Conservation (phyloP, 2,797 vertebrate genomes). For the Fringilla coelebs region DNA sequence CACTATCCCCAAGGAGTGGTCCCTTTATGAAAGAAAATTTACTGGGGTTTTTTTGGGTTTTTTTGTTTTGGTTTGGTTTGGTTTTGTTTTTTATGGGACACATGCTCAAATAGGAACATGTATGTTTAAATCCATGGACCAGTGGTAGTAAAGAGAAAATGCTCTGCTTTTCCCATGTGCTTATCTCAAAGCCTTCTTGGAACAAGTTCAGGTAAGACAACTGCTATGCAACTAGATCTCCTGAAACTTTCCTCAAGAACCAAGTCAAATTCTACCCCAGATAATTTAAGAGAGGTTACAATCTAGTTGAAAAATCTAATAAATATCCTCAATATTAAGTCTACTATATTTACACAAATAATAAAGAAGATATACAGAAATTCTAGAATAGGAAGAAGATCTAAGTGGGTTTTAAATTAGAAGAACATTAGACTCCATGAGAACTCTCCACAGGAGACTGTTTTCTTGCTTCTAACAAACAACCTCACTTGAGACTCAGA, state of each 20-base stretch:
- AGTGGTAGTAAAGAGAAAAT: not conserved
- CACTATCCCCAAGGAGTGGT: not conserved
- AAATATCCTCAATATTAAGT: not conserved
- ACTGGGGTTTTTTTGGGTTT: too few species aligned
- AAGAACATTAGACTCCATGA: not conserved
- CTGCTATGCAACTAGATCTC: not conserved
- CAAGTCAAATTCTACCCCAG: not conserved
- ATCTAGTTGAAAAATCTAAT: not conserved
- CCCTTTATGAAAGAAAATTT: not conserved
- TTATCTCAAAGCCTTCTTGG: not conserved
- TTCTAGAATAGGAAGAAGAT: not conserved
- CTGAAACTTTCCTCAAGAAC: not conserved
- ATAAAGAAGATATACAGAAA: not conserved
- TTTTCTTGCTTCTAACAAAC: not conserved
- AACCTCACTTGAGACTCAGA: not conserved
- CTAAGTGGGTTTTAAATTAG: not conserved
- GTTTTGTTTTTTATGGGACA: not conserved
- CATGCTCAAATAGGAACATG: not conserved
- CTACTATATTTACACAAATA: not conserved
- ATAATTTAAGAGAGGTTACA: not conserved
- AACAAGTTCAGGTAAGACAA: not conserved
- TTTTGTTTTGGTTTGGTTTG: not conserved
- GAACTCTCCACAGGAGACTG: not conserved
- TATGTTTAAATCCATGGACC: not conserved
- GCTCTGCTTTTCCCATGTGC: not conserved